These are phyloP conservation scores for Pseudolycoriella hygida DNA, from an alignment of 2,888 invertebrate species.

Conservation along the genomic window DNA sequence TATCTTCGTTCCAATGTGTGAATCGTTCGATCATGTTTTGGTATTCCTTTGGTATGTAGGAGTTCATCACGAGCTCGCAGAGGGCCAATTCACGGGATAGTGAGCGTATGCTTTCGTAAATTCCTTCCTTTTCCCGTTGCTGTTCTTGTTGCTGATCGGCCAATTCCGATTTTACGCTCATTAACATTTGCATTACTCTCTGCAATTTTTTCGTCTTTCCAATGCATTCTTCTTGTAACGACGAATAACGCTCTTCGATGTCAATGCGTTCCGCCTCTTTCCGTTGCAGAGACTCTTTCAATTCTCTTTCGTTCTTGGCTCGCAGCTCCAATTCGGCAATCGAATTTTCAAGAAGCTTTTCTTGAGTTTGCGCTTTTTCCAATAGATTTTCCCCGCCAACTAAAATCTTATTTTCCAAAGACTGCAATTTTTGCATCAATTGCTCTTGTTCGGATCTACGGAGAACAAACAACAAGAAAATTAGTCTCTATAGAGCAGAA, in stretches of 20 bases:
- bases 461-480: background rate
- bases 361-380: conserved; percentile 91
- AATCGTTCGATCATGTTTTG: conserved; percentile 82
- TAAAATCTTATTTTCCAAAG: conserved; percentile 86
- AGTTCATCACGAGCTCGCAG: conserved; percentile 78
- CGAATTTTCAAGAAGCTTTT: conserved; percentile 72
- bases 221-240: conserved; percentile 84
- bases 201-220: conserved; percentile 87
- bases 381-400: conserved; percentile 96
- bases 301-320: conserved; percentile 57
- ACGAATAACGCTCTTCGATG: conserved; percentile 87
- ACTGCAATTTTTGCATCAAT: conserved; percentile 66
- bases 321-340: conserved; percentile 65
- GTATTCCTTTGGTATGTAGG: conserved; percentile 86
- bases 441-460: conserved; percentile 53
- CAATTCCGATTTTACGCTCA: conserved; percentile 70
- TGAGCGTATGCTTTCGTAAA: conserved; percentile 82
- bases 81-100: conserved; percentile 79
- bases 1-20: conserved; percentile 95
- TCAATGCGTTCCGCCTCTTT: conserved; percentile 86
- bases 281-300: conserved; percentile 66
- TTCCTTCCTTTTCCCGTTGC: conserved; percentile 91
- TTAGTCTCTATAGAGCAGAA: background rate
- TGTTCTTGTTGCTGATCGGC: conserved; percentile 85
- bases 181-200: conserved; percentile 69